A percentile compares a stretch with the other conserved stretches of the same genome.
Evolutionary conservation across 2,888 invertebrate genomes (phyloP).

Genomic region (Spicauda simplicius): DNA sequence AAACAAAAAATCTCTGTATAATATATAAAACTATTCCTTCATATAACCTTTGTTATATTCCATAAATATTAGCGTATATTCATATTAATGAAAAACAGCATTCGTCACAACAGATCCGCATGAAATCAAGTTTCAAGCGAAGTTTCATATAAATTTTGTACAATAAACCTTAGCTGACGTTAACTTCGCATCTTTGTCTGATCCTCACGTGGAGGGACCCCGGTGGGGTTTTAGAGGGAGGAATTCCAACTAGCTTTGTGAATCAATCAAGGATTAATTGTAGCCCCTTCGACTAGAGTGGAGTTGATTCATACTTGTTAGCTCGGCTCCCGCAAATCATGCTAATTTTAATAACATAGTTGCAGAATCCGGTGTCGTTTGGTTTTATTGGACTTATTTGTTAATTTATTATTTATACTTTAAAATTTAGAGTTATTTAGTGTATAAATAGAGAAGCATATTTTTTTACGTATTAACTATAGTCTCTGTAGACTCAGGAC

Average conservation of each 20-base stretch:
- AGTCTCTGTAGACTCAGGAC: too few species aligned
- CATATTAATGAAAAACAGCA: too few species aligned
- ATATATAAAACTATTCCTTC: too few species aligned
- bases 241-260: constrained; percentile 75
- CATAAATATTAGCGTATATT: too few species aligned
- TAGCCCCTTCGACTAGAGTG: constrained; percentile 61
- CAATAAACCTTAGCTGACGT: constrained; percentile 76
- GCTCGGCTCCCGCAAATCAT: constrained; percentile 14
- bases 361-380: not conserved
- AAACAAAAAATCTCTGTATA: too few species aligned
- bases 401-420: too few species aligned
- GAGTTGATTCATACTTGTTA: constrained; percentile 56
- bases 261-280: constrained; percentile 81
- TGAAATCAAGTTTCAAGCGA: constrained; percentile 58
- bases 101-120: constrained; percentile 51
- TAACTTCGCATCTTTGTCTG: constrained; percentile 81
- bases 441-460: too few species aligned
- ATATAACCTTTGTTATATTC: too few species aligned
- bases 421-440: too few species aligned
- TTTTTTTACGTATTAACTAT: too few species aligned
- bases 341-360: constrained; percentile 30
- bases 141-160: constrained; percentile 81
- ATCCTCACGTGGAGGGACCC: constrained; percentile 64
- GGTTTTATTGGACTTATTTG: not conserved
- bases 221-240: constrained; percentile 47